Conservation (phyloP, 2,888 invertebrate genomes). For the Hipparchia sbordonii region DNA sequence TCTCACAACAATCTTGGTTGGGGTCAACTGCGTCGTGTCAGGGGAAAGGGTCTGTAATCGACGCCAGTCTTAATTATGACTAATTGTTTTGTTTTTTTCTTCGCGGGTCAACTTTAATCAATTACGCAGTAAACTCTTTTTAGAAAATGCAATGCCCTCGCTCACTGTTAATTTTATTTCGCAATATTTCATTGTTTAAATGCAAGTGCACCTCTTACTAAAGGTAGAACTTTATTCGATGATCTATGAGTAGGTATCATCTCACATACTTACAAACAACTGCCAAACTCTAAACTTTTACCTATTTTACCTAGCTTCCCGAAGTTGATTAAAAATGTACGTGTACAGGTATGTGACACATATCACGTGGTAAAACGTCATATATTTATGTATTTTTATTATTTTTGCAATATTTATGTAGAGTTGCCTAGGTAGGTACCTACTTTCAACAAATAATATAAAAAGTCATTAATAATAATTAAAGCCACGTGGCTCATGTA, state of each 20-base stretch:
- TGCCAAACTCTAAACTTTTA: too few relatives aligned
- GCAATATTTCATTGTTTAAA: neutral
- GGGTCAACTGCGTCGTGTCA: slow-evolving; percentile 32
- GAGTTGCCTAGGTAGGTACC: neutral
- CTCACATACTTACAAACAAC: too few relatives aligned
- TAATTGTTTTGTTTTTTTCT: slow-evolving; percentile 30
- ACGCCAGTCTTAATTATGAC: slow-evolving; percentile 32
- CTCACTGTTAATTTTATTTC: neutral
- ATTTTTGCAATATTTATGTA: neutral
- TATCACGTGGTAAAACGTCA: neutral
- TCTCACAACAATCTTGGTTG: slow-evolving; percentile 34
- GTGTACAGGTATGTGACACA: neutral
- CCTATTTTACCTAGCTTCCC: too few relatives aligned
- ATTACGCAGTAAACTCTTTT: slow-evolving; percentile 4
- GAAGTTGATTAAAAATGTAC: too few relatives aligned
- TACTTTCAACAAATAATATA: too few relatives aligned
- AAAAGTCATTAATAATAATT: neutral
- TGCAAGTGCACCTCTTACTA: too few relatives aligned
- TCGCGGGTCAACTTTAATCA: slow-evolving; percentile 17
- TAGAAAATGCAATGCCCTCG: slow-evolving; percentile 12
- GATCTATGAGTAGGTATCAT: too few relatives aligned
- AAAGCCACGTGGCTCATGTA: neutral
- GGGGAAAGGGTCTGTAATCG: slow-evolving; percentile 33
- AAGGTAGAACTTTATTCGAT: neutral
- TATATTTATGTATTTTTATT: neutral